These are phyloP conservation scores for Clarias platycephalus DNA, from an alignment of 2,797 vertebrate species.

Conservation along the genomic window DNA sequence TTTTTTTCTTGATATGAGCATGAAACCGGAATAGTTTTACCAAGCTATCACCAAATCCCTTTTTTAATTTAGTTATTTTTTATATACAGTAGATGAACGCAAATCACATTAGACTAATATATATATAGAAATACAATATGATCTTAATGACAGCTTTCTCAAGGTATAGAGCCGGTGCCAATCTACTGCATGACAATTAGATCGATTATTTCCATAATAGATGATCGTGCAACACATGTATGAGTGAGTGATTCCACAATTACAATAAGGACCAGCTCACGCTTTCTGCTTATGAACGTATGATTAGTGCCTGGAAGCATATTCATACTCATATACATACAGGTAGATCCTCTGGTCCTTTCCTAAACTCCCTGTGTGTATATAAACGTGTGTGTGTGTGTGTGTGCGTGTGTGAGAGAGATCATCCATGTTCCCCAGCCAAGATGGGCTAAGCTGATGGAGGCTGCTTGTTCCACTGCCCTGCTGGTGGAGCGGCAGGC, in stretches of 20 bases:
- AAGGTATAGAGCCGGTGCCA: neutral
- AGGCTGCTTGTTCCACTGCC: constrained; percentile 64
- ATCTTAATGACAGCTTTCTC: constrained; percentile 32
- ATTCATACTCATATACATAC: neutral
- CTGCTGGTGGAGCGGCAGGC: constrained; percentile 74
- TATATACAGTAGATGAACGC: constrained; percentile 58
- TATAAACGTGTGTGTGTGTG: constrained; percentile 44
- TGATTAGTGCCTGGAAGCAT: constrained; percentile 39
- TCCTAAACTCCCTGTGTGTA: neutral
- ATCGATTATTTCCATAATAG: constrained; percentile 20
- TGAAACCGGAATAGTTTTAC: constrained; percentile 61
- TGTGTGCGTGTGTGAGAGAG: constrained; percentile 35
- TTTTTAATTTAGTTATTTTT: constrained; percentile 37
- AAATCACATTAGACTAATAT: constrained; percentile 40
- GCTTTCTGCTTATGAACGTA: constrained; percentile 46
- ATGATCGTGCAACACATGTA: neutral
- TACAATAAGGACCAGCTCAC: neutral
- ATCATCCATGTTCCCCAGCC: constrained; percentile 36
- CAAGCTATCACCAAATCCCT: constrained; percentile 44
- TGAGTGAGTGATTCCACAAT: neutral
- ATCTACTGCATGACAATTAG: constrained; percentile 22
- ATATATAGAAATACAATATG: constrained; percentile 35
- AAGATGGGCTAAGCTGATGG: constrained; percentile 60
- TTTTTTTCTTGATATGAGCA: constrained; percentile 60
- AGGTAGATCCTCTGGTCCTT: constrained; percentile 11